Percentiles rank a stretch among this genome's conserved stretches.
Evolutionary conservation across 92 coral and sea anemone species (phyloP).

Genomic region (Epizoanthus stellaris): DNA sequence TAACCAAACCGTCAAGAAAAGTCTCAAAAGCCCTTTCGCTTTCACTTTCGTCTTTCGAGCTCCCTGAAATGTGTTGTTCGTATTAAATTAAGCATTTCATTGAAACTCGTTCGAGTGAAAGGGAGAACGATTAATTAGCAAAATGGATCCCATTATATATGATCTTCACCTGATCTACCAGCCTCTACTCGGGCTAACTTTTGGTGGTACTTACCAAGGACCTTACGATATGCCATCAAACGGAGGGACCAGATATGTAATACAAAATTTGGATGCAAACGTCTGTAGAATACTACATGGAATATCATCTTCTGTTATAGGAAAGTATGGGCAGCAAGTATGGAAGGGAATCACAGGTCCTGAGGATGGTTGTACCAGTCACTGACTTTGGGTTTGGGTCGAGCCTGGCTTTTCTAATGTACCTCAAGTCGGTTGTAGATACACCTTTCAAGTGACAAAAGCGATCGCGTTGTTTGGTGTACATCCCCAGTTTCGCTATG

Average conservation of each 20-base stretch:
- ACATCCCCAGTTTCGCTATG: not conserved
- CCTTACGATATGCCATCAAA: conserved; percentile 2
- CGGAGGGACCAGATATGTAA: conserved; percentile 1
- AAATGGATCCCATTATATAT: not conserved
- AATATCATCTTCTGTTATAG: not conserved
- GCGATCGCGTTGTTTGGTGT: not conserved
- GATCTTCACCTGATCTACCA: no score
- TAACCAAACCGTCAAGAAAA: conserved; percentile 9
- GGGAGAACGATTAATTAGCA: not conserved
- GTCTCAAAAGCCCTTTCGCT: conserved; percentile 2
- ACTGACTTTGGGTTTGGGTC: conserved; percentile 29
- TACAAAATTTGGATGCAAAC: not conserved
- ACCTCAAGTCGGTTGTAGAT: not conserved
- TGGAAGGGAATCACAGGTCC: conserved; percentile 32
- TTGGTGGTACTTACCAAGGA: no score
- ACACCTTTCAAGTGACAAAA: conserved; percentile 1
- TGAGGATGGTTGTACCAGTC: not conserved
- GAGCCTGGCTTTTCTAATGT: not conserved
- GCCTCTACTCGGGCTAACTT: no score
- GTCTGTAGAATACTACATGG: not conserved
- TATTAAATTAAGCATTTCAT: conserved; percentile 7
- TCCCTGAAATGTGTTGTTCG: conserved; percentile 14
- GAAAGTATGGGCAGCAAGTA: not conserved
- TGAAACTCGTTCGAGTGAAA: conserved; percentile 1
- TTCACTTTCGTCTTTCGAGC: conserved; percentile 15